Percentiles rank a stretch among this genome's conserved stretches.
Evolutionary conservation across 2,888 invertebrate genomes (phyloP).

Genomic region (Lysandra bellargus): DNA sequence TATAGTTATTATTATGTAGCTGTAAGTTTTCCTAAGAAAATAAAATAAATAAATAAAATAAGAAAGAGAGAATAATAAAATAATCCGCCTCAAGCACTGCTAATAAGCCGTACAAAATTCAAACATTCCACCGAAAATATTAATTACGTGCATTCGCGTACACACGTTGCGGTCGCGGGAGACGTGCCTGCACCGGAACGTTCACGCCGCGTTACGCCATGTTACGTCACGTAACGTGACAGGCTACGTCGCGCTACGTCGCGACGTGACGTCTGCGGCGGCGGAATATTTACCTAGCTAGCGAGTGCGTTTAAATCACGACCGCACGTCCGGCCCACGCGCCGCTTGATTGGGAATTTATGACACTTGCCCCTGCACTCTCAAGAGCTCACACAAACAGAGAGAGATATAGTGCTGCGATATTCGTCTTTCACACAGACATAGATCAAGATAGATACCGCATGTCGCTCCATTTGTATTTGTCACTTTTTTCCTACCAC

Average conservation of each 20-base stretch:
- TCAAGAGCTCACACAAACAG: background rate
- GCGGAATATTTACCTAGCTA: constrained; percentile 39
- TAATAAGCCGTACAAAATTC: background rate
- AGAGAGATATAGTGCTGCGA: background rate
- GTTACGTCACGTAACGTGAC: constrained; percentile 31
- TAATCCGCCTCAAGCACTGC: too few relatives aligned
- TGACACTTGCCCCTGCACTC: constrained; percentile 10
- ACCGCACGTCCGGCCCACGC: constrained; percentile 32
- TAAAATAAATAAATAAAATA: too few relatives aligned
- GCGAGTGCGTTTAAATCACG: constrained; percentile 38
- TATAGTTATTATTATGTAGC: too few relatives aligned
- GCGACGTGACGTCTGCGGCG: constrained; percentile 35
- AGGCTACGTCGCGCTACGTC: constrained; percentile 5
- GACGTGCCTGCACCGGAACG: constrained; percentile 25
- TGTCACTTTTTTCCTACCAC: too few relatives aligned
- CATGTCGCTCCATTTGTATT: too few relatives aligned
- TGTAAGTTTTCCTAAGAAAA: too few relatives aligned
- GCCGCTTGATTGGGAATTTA: constrained; percentile 13
- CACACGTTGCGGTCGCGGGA: constrained; percentile 18
- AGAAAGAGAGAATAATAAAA: too few relatives aligned
- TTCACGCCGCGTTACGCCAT: constrained; percentile 14
- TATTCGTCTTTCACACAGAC: background rate
- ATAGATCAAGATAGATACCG: too few relatives aligned
- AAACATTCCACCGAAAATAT: background rate
- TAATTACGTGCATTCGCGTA: background rate